These are phyloP conservation scores for Oreochromis aureus DNA, from an alignment of 2,113 vertebrate species.

Conservation along the genomic window DNA sequence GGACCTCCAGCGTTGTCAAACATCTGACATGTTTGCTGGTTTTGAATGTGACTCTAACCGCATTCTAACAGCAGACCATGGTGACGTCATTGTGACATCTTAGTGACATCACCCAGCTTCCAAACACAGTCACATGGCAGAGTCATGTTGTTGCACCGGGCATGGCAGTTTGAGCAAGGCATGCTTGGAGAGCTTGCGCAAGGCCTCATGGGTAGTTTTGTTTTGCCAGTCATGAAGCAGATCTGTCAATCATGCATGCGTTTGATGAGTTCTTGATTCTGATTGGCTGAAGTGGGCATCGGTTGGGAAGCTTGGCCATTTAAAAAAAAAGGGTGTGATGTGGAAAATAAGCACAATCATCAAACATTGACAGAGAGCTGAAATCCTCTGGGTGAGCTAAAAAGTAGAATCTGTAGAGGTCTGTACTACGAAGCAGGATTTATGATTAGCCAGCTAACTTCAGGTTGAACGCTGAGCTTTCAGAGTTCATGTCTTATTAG, in stretches of 20 bases:
- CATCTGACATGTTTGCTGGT: conserved; percentile 29
- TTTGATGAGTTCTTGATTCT: conserved; percentile 51
- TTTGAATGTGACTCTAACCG: conserved; percentile 43
- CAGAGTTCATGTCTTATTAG: neutral
- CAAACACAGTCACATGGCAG: conserved; percentile 44
- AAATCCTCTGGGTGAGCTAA: neutral
- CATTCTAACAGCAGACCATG: conserved; percentile 27
- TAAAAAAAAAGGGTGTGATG: neutral
- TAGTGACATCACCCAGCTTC: conserved; percentile 56
- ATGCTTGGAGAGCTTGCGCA: conserved; percentile 55
- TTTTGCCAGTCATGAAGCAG: conserved; percentile 20
- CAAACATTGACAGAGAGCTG: neutral
- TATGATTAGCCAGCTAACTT: neutral
- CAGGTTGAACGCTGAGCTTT: neutral
- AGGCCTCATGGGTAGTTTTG: conserved; percentile 40
- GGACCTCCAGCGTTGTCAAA: conserved; percentile 17
- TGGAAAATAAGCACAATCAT: neutral
- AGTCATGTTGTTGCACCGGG: conserved; percentile 47
- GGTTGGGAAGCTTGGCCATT: neutral
- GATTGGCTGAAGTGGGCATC: conserved; percentile 31
- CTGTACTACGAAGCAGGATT: neutral
- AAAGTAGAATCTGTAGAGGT: neutral
- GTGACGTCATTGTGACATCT: conserved; percentile 34
- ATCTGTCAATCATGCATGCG: conserved; percentile 42
- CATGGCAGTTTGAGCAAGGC: conserved; percentile 67